Conservation (phyloP, 2,888 invertebrate species). For the Plagodis dolabraria region DNA sequence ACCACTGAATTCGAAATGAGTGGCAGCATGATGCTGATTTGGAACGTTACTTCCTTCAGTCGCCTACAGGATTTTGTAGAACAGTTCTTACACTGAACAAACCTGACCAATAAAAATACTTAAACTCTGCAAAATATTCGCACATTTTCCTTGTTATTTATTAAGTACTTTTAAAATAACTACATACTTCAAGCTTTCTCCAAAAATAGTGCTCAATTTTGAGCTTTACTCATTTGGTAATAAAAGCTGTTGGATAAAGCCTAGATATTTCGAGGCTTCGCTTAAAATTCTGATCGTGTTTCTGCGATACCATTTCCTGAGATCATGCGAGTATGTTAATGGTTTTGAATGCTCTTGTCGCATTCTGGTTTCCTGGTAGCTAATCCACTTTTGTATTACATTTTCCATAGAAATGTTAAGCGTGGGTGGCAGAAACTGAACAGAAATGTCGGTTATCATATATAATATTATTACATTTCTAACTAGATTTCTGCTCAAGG, state of each 20-base stretch:
- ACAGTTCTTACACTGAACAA: too few relatives aligned
- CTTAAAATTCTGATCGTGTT: slow-evolving; percentile 36
- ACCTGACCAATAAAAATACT: too few relatives aligned
- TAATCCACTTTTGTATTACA: slow-evolving; percentile 6
- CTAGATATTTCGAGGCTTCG: slow-evolving; percentile 29
- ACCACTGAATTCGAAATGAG: too few relatives aligned
- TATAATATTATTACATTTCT: too few relatives aligned
- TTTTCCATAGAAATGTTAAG: background rate
- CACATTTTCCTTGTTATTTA: background rate
- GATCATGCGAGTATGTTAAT: slow-evolving; percentile 31
- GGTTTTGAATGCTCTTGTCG: slow-evolving; percentile 25
- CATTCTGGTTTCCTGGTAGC: slow-evolving; percentile 19
- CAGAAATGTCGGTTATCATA: too few relatives aligned
- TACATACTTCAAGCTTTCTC: slow-evolving; percentile 2
- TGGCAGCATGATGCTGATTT: too few relatives aligned
- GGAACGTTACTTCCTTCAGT: too few relatives aligned
- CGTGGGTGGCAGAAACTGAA: background rate
- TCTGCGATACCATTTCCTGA: slow-evolving; percentile 27
- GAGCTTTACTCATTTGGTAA: slow-evolving; percentile 10
- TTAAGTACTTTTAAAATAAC: background rate
- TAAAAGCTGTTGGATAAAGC: slow-evolving; percentile 17
- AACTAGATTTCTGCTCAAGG: too few relatives aligned
- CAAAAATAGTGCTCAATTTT: slow-evolving; percentile 3
- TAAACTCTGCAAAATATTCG: background rate
- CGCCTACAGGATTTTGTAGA: too few relatives aligned